Conservation (phyloP, 64 coral and sea anemone genomes). For the Montipora foliosa region DNA sequence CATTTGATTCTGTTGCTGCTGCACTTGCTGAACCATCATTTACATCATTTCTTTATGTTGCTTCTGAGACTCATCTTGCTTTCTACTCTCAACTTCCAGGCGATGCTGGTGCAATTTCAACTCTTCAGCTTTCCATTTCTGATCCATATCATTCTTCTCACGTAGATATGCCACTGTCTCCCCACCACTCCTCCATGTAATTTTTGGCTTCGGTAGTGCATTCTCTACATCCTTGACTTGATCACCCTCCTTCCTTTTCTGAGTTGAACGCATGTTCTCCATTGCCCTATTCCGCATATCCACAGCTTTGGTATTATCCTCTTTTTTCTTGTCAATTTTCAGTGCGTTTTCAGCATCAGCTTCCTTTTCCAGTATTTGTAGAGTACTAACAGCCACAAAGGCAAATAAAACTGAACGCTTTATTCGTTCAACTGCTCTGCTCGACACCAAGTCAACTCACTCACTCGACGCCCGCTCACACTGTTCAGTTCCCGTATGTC, state of each 20-base stretch:
- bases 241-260: constrained; percentile 4
- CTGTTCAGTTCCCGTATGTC: no score
- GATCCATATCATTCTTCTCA: background rate
- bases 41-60: constrained; percentile 20
- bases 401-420: no score
- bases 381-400: no score
- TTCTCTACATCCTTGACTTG: constrained; percentile 23
- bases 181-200: constrained; percentile 10
- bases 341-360: background rate
- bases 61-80: constrained; percentile 25
- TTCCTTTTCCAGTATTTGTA: constrained; percentile 10
- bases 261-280: background rate
- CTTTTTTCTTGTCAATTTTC: constrained; percentile 34
- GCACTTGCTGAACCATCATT: background rate
- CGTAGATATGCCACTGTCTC: constrained; percentile 5
- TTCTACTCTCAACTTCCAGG: constrained; percentile 20
- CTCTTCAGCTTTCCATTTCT: constrained; percentile 44
- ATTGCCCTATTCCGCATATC: constrained; percentile 5
- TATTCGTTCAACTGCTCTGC: no score
- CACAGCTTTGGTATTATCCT: constrained; percentile 16
- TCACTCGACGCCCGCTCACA: no score
- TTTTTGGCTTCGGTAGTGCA: background rate
- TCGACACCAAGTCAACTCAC: no score
- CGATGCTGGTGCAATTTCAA: background rate
- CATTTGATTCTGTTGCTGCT: constrained; percentile 43